Evolutionary conservation across 64 coral and sea anemone species (phyloP), one percentile per base, ranked within the genome.

Genomic region (Stichodactyla helianthus): DNA sequence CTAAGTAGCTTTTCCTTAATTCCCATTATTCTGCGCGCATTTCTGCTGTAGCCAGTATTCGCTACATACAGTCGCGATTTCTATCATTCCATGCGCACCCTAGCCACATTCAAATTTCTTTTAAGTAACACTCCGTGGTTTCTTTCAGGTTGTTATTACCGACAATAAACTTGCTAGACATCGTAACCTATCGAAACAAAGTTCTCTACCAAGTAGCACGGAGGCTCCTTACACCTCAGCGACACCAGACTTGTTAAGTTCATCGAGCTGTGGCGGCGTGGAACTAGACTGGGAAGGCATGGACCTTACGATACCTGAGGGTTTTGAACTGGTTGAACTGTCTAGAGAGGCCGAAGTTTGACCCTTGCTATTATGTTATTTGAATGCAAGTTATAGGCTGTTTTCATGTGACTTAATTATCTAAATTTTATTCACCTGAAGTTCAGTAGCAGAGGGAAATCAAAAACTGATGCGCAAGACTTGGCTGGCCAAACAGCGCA

Each of bases 231-330:
- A 82, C 58, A 92, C 53, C 5, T 82, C 85, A 80, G 23, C 60
- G 20, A 59, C 59, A 82, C 83, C 57, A 71, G 78, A 64, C 51
- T 19, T 35, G 12, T 5, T 84, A 6, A 84, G 83, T 16, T 58
- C 59, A 9, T 92, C 76, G 13, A 92, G 90, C 57, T 74, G 15
- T 19, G 63, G 15, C 28, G 27, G 15, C 28, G 27, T 87, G 10
- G 90, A 92, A 50, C 84, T 92, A 0, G 90, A 92, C 22, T 92
- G 90, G 90, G 90, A 92, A 52, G 90, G 90, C 10, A 19, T 92
- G 22, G 90, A 92, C 16, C 85, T 92, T 50, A 65, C 64, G 1
- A 71, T 92, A 52, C 77, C 62, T 44, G 50, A 92, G 10, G 85
- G 90, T 8, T 74, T 82, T 71, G 51, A 92, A 87, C 51, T 81